Conservation (phyloP, 2,888 invertebrate species). For the Pammene fasciana region DNA sequence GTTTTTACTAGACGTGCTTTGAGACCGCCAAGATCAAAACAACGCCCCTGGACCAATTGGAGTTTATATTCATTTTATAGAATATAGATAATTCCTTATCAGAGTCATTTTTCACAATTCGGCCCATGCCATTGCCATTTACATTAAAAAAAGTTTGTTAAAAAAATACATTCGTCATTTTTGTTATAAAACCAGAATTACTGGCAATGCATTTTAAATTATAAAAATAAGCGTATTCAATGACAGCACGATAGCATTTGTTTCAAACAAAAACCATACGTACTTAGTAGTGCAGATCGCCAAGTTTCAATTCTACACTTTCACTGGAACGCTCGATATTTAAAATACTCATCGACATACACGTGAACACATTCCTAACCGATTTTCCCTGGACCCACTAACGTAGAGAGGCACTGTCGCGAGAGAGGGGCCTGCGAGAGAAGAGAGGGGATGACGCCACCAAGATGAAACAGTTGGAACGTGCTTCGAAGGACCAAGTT, state of each 20-base stretch:
- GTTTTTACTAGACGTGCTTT: constrained; percentile 32
- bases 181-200: constrained; percentile 11
- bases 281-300: constrained; percentile 21
- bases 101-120: constrained; percentile 16
- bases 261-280: constrained; percentile 6
- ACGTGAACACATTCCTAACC: constrained; percentile 50
- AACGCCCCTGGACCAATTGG: constrained; percentile 31
- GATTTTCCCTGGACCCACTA: constrained; percentile 57
- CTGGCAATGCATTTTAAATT: constrained; percentile 28
- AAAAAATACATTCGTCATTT: constrained; percentile 15
- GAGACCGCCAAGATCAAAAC: constrained; percentile 32
- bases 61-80: constrained; percentile 39
- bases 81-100: constrained; percentile 36
- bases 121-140: constrained; percentile 24
- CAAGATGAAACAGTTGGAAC: constrained; percentile 73
- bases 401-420: constrained; percentile 75
- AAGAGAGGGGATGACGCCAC: constrained; percentile 70
- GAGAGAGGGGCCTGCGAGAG: constrained; percentile 72
- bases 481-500: constrained; percentile 79
- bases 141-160: not conserved
- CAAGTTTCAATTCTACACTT: constrained; percentile 4
- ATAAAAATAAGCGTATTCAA: constrained; percentile 3
- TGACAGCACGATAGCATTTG: constrained; percentile 21
- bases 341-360: constrained; percentile 33
- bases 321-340: constrained; percentile 22